Conservation (phyloP, 2,888 invertebrate species). For the Nebria salina region DNA sequence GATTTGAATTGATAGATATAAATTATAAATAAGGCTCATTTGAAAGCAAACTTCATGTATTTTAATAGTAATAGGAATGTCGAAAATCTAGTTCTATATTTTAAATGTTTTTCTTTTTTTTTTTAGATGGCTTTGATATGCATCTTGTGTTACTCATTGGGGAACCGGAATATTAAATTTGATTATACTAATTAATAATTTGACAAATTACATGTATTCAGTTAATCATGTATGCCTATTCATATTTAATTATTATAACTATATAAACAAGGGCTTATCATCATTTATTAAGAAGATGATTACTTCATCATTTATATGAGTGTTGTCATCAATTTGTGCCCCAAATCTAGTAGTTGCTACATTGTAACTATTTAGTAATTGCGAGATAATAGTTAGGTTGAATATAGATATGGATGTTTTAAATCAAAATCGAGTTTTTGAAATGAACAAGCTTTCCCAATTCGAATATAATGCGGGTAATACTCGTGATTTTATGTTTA, state of each 20-base stretch:
- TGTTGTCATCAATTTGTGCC: not conserved
- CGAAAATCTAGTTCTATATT: not conserved
- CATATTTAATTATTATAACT: not conserved
- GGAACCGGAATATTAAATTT: not conserved
- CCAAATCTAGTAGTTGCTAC: no score
- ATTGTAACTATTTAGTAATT: not conserved
- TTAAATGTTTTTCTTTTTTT: not conserved
- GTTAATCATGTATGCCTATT: not conserved
- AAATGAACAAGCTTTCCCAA: not conserved
- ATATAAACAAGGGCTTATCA: not conserved
- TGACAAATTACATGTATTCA: not conserved
- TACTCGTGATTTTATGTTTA: not conserved
- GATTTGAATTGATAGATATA: not conserved
- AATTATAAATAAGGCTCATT: not conserved
- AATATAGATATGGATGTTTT: not conserved
- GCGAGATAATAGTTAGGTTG: not conserved
- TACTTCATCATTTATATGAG: not conserved
- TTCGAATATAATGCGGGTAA: not conserved
- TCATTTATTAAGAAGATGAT: not conserved
- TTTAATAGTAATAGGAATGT: not conserved
- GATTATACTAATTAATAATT: slow-evolving; percentile 1
- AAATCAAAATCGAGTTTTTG: not conserved
- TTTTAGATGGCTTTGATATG: not conserved
- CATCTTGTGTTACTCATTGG: not conserved
- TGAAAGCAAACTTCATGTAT: not conserved